These are phyloP conservation scores for Corythornis cristatus DNA, from an alignment of 2,113 vertebrate genomes.

Conservation along the genomic window DNA sequence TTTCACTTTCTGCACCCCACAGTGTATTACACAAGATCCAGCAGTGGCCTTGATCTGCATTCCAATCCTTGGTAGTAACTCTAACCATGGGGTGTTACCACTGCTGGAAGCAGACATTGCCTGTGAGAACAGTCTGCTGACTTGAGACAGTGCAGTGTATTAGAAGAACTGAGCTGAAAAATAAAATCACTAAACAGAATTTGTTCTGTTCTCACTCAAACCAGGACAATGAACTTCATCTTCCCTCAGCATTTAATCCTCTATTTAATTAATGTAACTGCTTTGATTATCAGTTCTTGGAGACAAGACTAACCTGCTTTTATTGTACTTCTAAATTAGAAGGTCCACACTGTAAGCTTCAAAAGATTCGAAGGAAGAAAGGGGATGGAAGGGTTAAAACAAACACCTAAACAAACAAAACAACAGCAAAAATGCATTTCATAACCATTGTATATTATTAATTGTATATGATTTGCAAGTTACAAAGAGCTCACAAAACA, in stretches of 20 bases:
- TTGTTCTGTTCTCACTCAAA: too few species aligned
- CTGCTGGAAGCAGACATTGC: too few species aligned
- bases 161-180: too few species aligned
- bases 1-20: too few species aligned
- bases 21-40: too few species aligned
- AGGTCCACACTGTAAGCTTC: not conserved
- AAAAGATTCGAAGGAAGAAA: not conserved
- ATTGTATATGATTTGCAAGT: not conserved
- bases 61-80: too few species aligned
- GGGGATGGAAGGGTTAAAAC: not conserved
- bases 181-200: too few species aligned
- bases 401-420: not conserved
- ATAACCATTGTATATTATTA: not conserved
- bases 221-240: not conserved
- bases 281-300: not conserved
- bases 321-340: not conserved
- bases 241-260: not conserved
- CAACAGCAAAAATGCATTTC: not conserved
- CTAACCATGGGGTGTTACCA: too few species aligned
- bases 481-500: not conserved
- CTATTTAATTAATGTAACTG: not conserved
- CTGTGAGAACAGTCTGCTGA: too few species aligned
- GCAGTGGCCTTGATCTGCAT: too few species aligned
- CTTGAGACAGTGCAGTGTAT: too few species aligned
- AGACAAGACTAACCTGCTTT: not conserved